Evolutionary conservation across 2,797 vertebrate genomes (phyloP), one percentile per base, ranked within the genome.

Genomic region (Sparidentex hasta): DNA sequence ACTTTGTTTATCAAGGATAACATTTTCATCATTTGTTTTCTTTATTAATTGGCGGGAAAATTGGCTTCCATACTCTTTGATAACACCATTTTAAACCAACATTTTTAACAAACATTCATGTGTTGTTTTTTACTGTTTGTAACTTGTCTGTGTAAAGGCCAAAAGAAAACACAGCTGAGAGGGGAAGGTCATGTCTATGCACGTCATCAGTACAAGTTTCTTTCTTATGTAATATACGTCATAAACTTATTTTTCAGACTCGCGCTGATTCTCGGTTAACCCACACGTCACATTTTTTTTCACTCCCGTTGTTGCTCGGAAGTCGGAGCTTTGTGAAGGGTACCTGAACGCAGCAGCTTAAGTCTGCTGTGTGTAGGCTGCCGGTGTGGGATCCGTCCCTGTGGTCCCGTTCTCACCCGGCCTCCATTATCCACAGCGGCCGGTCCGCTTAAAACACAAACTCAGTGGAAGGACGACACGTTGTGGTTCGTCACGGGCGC

Each of bases 321-420:
- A 16, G 9, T 78, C 82, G 7, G 70, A 87, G 80, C 43, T 70
- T 71, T 66, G 13, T 11, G 29, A 21, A 23, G 7, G 25, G 80
- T 54, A 0, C 55, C 0, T 89, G 85, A 93, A 91, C 44, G 84
- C 87, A 83, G 12, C 88, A 79, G 27, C 7, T 11, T 11, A 12
- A 47, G 7, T 59, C 48, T 18, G 38, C 64, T 47, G 6, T 27
- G 27, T 56, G 27, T 57, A n/a, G 59, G 13, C 64, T 17, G 57
- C 3, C 1, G n/a, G 55, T 44, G 12, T 1, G 44, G 11, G 73
- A 46, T 8, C 72, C 4, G 4, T 33, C 44, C 7, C 18, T 33
- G 33, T 8, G 33, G 20, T 1, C 1, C 47, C 2, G 21, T 51
- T 29, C n/a, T 14, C 25, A 29, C 11, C 23, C 33, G 12, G 16